Conservation (phyloP, 2,888 invertebrate species). For the Caenorhabditis zanzibari region DNA sequence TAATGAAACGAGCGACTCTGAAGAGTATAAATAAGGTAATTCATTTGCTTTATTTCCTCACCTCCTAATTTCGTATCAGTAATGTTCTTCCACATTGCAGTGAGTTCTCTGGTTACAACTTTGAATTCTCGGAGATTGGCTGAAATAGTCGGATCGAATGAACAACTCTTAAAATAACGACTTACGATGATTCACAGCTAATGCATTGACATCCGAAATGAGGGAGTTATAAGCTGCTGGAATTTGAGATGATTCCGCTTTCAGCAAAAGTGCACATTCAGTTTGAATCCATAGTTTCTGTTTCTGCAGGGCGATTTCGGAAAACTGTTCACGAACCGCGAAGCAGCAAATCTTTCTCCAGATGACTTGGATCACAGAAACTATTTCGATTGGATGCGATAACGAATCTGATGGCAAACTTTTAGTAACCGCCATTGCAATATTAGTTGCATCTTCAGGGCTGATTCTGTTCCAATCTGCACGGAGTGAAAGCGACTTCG, state of each 20-base stretch:
- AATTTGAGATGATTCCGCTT: constrained; percentile 55
- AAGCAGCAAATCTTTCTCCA: constrained; percentile 79
- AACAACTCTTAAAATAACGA: neutral
- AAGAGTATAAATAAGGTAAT: neutral
- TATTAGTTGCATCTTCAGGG: constrained; percentile 69
- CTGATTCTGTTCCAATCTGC: constrained; percentile 75
- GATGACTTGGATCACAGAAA: constrained; percentile 71
- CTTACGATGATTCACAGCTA: constrained; percentile 68
- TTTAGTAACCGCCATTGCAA: constrained; percentile 56
- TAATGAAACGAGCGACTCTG: constrained; percentile 71
- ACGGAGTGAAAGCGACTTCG: constrained; percentile 71
- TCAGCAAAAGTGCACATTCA: constrained; percentile 72
- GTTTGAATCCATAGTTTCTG: constrained; percentile 75
- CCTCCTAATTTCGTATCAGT: constrained; percentile 72
- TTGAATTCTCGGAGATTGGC: constrained; percentile 70
- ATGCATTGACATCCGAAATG: constrained; percentile 68
- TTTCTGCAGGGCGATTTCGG: constrained; percentile 59
- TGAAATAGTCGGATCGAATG: no score
- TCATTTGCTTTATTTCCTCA: no score
- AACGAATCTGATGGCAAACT: constrained; percentile 68
- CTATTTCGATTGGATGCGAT: constrained; percentile 64
- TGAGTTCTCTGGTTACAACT: constrained; percentile 76
- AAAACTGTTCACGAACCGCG: constrained; percentile 61
- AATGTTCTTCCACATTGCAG: constrained; percentile 76
- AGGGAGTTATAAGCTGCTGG: constrained; percentile 71